These are phyloP conservation scores for Odocoileus virginianus DNA, from an alignment of 2,113 vertebrate genomes.

Conservation along the genomic window DNA sequence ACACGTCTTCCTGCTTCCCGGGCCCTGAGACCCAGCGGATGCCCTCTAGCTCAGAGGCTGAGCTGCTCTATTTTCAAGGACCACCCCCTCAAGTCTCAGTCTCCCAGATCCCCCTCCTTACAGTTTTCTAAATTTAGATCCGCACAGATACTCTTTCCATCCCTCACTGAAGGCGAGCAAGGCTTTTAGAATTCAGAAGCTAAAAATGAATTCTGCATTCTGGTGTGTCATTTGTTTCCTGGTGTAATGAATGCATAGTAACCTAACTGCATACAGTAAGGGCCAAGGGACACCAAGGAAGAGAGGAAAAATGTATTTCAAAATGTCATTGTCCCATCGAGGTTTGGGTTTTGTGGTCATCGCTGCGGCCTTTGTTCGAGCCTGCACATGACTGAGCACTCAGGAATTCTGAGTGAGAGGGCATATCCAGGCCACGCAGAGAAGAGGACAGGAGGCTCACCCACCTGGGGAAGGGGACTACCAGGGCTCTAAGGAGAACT, in stretches of 20 bases:
- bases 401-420: neutral
- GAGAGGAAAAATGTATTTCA: neutral
- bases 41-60: neutral
- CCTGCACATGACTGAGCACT: neutral
- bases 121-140: conserved; percentile 50
- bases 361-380: neutral
- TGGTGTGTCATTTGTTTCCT: conserved; percentile 36
- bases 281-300: neutral
- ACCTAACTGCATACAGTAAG: neutral
- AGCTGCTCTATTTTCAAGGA: neutral
- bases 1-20: neutral
- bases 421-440: neutral
- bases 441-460: neutral
- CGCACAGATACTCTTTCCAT: conserved; percentile 50
- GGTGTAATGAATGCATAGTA: neutral
- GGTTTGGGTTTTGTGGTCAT: neutral
- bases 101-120: neutral
- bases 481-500: neutral
- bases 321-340: neutral
- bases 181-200: conserved; percentile 41
- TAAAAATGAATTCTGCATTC: conserved; percentile 52
- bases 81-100: neutral
- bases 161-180: conserved; percentile 33
- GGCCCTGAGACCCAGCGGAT: neutral
- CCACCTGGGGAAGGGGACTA: neutral